A percentile compares a stretch with the other conserved stretches of the same genome.
Evolutionary conservation across 2,797 vertebrate genomes (phyloP).

Genomic region (Gambusia yucatana): DNA sequence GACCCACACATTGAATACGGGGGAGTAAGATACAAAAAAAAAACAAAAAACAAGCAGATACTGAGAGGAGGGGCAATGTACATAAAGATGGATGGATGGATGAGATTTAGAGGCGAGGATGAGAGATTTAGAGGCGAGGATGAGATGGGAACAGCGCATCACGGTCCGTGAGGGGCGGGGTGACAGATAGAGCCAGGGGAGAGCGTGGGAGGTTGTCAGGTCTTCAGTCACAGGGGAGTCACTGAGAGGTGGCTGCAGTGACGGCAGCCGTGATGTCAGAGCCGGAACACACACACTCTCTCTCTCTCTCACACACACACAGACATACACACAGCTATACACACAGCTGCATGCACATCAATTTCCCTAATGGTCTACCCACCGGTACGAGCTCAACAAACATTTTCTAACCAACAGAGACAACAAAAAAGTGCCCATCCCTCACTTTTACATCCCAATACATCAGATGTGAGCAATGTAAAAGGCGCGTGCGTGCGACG

Average conservation of each 20-base stretch:
- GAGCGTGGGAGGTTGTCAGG: slow-evolving; percentile 76
- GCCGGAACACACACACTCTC: slow-evolving; percentile 12
- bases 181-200: slow-evolving; percentile 42
- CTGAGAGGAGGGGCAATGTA: slow-evolving; percentile 4
- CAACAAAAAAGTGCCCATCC: slow-evolving; percentile 36
- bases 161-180: slow-evolving; percentile 1
- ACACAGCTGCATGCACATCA: slow-evolving; percentile 51
- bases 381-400: slow-evolving; percentile 52
- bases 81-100: slow-evolving; percentile 24
- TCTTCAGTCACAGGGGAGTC: slow-evolving; percentile 76
- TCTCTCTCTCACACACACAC: not conserved
- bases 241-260: slow-evolving; percentile 75
- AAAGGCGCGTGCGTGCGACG: not conserved
- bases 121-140: slow-evolving; percentile 25
- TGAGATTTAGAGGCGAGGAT: slow-evolving; percentile 27
- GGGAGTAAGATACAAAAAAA: slow-evolving; percentile 47
- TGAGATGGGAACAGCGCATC: slow-evolving; percentile 19
- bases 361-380: slow-evolving; percentile 68
- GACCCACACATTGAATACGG: slow-evolving; percentile 70
- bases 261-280: slow-evolving; percentile 78
- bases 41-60: slow-evolving; percentile 1
- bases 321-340: slow-evolving; percentile 17
- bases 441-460: slow-evolving; percentile 10
- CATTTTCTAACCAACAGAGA: slow-evolving; percentile 55
- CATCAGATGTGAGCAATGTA: slow-evolving; percentile 7